Evolutionary conservation across 2,113 vertebrate genomes (phyloP).

Genomic region (Chionodraco myersi): DNA sequence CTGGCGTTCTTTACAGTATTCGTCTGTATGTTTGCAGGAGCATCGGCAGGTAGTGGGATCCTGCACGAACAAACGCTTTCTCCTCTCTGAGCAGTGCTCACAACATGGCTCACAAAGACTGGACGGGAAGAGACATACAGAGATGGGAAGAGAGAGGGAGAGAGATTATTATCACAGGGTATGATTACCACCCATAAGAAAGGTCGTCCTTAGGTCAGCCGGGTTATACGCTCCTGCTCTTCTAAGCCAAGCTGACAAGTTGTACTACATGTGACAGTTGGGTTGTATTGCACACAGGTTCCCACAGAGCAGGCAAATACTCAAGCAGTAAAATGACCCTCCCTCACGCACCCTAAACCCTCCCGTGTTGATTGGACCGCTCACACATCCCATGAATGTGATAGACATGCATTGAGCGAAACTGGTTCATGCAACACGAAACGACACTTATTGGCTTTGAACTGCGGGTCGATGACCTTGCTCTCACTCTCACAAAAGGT

Average conservation of each 20-base stretch:
- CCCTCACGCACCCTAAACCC: constrained; percentile 24
- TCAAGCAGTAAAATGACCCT: constrained; percentile 52
- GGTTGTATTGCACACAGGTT: constrained; percentile 51
- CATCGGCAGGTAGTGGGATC: constrained; percentile 97
- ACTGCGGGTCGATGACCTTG: constrained; percentile 22
- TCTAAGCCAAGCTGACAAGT: constrained; percentile 26
- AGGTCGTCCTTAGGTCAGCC: constrained; percentile 37
- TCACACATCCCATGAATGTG: constrained; percentile 37
- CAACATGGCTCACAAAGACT: constrained; percentile 93
- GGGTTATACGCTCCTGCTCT: constrained; percentile 26
- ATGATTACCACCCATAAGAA: constrained; percentile 38
- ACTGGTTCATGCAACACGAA: constrained; percentile 59
- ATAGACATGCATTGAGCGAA: constrained; percentile 71
- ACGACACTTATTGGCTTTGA: constrained; percentile 22
- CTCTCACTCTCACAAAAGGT: constrained; percentile 29
- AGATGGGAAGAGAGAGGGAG: constrained; percentile 62
- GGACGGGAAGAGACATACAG: constrained; percentile 87
- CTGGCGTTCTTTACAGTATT: constrained; percentile 95
- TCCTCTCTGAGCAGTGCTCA: constrained; percentile 94
- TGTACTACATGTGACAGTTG: constrained; percentile 49
- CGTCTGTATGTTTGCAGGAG: constrained; percentile 98
- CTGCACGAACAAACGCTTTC: constrained; percentile 96
- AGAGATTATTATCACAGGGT: constrained; percentile 57
- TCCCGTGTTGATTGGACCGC: constrained; percentile 34
- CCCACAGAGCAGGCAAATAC: constrained; percentile 51